A percentile compares a stretch with the other conserved stretches of the same genome.
Evolutionary conservation across 2,113 vertebrate species (phyloP).

Genomic region (Paradisaea rubra): DNA sequence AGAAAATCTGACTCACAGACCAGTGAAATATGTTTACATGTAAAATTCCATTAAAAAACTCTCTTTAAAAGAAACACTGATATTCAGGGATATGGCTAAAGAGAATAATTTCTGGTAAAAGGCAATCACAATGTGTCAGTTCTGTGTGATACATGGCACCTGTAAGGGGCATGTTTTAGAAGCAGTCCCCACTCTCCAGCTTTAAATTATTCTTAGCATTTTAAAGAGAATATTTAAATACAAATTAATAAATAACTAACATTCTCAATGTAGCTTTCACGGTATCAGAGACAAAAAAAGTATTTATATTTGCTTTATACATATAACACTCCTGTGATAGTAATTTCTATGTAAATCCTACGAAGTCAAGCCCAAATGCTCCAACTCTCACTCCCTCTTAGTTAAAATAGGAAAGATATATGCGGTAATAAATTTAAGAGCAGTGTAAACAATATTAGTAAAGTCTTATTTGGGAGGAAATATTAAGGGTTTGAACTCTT

Average conservation of each 20-base stretch:
- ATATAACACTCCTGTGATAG: background rate
- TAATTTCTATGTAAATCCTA: background rate
- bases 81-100: background rate
- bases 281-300: background rate
- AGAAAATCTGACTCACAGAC: background rate
- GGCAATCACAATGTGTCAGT: background rate
- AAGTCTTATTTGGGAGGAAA: background rate
- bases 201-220: conserved; percentile 17
- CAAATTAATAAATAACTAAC: background rate
- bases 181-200: background rate
- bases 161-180: background rate
- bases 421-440: background rate
- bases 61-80: background rate
- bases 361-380: background rate
- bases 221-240: conserved; percentile 36
- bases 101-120: conserved; percentile 2
- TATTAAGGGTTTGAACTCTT: background rate
- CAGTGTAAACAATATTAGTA: background rate
- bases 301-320: background rate
- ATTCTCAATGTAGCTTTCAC: background rate
- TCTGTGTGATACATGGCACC: background rate
- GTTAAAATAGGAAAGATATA: background rate
- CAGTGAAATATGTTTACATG: background rate
- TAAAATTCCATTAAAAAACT: background rate
- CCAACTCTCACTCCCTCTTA: background rate